Evolutionary conservation across 2,113 vertebrate genomes (phyloP), one percentile per base, ranked within the genome.

Genomic region (Amphilophus citrinellus): DNA sequence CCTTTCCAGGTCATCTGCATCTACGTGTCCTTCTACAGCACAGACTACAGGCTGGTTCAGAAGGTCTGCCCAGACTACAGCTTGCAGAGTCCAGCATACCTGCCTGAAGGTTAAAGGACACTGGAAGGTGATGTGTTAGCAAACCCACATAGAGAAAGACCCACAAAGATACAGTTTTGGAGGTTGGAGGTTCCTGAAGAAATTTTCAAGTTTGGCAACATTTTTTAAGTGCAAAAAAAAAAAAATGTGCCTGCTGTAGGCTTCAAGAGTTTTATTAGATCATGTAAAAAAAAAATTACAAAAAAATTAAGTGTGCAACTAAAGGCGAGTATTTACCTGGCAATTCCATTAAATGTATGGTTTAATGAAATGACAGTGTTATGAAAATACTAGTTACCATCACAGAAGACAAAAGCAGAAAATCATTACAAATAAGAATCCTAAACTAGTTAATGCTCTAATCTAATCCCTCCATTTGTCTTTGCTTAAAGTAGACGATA

Each of bases 1-100:
- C 97, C 97, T 32, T 97, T 97, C 94, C 96, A 96, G 37, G 96
- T 97, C 35, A 96, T 98, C 81, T 98, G 98, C 7, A 95, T 98
- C 83, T 98, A 97, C 76, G 95, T 98, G 68, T 97, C 97, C 80
- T 98, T 98, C 96, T 97, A 98, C 89, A 97, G 97, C 94, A 96
- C 94, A 1, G 97, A 98, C 93, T 98, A 98, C 60, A 94, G 97
- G 83, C 97, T 98, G 88, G 97, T 97, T 87, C 97, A 98, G 91
- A 98, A 97, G 73, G 97, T 97, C 82, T 98, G 98, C 63, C 97
- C 97, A 0, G 97, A 98, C 90, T 96, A 97, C 92, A 96, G 96
- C 93, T 93, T 94, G 81, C 97, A 97, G 50, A 95, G 91, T 27
- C 94, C 96, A 7, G 95, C 96, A 85, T 94, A 95, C 89, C 94